phyloP scores from a whole-genome alignment of 2,797 vertebrate species.

The Orientallactaga sibirica region DNA sequence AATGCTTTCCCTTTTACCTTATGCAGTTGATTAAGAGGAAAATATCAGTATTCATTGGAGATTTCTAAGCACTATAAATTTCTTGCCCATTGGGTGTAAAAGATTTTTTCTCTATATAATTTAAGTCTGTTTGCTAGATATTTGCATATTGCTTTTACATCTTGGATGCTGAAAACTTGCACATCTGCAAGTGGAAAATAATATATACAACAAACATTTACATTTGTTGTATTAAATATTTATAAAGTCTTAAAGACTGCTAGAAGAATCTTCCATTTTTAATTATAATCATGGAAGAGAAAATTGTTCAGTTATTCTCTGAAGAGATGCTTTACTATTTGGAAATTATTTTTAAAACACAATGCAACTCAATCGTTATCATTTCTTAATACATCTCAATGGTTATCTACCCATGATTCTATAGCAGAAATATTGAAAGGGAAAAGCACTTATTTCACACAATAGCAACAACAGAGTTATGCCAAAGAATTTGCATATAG shows the following conservation, averaged over 20 bases:
- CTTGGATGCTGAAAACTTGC: constrained; percentile 68
- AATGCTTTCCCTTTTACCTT: constrained; percentile 63
- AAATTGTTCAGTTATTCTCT: constrained; percentile 56
- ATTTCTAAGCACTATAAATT: constrained; percentile 72
- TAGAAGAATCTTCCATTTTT: constrained; percentile 63
- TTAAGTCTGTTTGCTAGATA: constrained; percentile 82
- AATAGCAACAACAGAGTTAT: constrained; percentile 43
- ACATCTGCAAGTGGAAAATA: constrained; percentile 77
- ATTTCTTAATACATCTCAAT: constrained; percentile 35
- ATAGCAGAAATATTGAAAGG: background rate
- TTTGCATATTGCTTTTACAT: constrained; percentile 80
- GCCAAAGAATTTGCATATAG: background rate
- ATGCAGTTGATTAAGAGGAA: constrained; percentile 75
- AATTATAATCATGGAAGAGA: constrained; percentile 66
- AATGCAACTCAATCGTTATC: constrained; percentile 36
- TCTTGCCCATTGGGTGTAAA: constrained; percentile 73
- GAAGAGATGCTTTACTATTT: constrained; percentile 40
- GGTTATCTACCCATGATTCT: background rate
- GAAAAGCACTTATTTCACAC: constrained; percentile 41
- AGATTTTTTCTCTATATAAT: constrained; percentile 83
- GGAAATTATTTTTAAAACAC: constrained; percentile 42
- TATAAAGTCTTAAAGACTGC: constrained; percentile 66
- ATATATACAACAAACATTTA: constrained; percentile 63
- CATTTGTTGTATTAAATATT: constrained; percentile 59
- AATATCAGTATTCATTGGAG: constrained; percentile 69